These are phyloP conservation scores for Tachysurus vachellii DNA, from an alignment of 2,113 vertebrate genomes.

Conservation along the genomic window DNA sequence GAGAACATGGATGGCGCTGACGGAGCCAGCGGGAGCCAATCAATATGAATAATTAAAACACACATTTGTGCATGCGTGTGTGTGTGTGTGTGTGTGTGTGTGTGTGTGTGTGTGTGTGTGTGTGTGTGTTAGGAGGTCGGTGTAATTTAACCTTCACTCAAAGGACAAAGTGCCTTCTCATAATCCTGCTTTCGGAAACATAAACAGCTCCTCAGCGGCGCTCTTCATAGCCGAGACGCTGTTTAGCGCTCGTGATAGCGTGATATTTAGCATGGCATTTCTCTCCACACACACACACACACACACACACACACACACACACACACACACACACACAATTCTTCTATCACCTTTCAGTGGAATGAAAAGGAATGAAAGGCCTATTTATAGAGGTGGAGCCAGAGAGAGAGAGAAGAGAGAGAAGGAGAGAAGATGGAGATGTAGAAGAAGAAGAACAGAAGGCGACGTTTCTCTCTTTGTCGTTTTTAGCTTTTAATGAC, in stretches of 20 bases:
- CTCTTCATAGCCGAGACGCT: constrained; percentile 13
- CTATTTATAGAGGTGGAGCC: constrained; percentile 12
- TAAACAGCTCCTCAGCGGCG: constrained; percentile 13
- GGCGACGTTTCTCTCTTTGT: background rate
- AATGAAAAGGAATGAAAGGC: background rate
- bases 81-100: constrained; percentile 21
- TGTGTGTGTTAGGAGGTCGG: constrained; percentile 15
- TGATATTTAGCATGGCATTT: constrained; percentile 42
- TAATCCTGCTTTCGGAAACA: constrained; percentile 42
- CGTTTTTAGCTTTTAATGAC: constrained; percentile 47
- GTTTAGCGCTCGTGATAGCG: constrained; percentile 24
- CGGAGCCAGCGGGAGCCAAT: constrained; percentile 40
- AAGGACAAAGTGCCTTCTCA: constrained; percentile 1
- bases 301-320: background rate
- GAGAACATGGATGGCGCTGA: constrained; percentile 34
- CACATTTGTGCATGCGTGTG: background rate
- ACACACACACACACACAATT: constrained; percentile 17
- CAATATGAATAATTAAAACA: constrained; percentile 50
- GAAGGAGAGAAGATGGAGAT: background rate
- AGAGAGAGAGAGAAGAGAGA: background rate
- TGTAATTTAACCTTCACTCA: constrained; percentile 24
- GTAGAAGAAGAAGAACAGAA: background rate
- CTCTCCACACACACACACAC: background rate
- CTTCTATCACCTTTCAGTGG: background rate
- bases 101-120: constrained; percentile 9